A percentile compares a stretch with the other conserved stretches of the same genome.
Evolutionary conservation across 2,113 vertebrate genomes (phyloP).

Genomic region (Chamaea fasciata): DNA sequence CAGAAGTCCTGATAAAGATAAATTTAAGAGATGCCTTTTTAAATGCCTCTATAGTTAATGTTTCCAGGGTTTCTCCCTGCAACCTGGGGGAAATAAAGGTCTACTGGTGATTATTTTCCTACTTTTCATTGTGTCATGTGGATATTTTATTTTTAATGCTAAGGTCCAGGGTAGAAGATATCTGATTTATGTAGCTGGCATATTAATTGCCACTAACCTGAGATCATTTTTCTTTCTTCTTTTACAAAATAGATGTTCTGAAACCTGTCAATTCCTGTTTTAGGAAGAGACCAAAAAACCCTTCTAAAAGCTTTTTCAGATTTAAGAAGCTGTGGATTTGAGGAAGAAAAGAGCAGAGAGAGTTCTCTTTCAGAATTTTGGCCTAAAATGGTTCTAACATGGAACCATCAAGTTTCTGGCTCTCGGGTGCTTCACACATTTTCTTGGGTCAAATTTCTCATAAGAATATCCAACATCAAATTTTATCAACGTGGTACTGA

Average conservation of each 20-base stretch:
- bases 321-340: not conserved
- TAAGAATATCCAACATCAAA: constrained; percentile 26
- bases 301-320: not conserved
- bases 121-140: constrained; percentile 37
- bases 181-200: constrained; percentile 67
- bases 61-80: constrained; percentile 7
- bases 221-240: constrained; percentile 58
- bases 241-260: constrained; percentile 48
- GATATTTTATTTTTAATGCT: constrained; percentile 47
- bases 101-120: constrained; percentile 60
- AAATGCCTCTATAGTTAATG: constrained; percentile 57
- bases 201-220: constrained; percentile 58
- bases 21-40: constrained; percentile 54
- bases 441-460: constrained; percentile 14
- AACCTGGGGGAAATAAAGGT: constrained; percentile 44
- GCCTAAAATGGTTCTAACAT: not conserved
- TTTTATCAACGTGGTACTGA: constrained; percentile 23
- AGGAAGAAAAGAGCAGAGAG: not conserved
- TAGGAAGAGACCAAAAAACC: constrained; percentile 28
- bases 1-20: constrained; percentile 61
- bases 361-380: not conserved
- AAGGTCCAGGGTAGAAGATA: constrained; percentile 40
- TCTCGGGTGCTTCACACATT: not conserved
- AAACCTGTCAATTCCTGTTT: constrained; percentile 38
- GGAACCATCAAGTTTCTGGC: not conserved